Percentiles rank a stretch among this genome's conserved stretches.
These are phyloP conservation scores for Trilocha varians DNA, from an alignment of 2,888 invertebrate genomes.

Conservation along the genomic window DNA sequence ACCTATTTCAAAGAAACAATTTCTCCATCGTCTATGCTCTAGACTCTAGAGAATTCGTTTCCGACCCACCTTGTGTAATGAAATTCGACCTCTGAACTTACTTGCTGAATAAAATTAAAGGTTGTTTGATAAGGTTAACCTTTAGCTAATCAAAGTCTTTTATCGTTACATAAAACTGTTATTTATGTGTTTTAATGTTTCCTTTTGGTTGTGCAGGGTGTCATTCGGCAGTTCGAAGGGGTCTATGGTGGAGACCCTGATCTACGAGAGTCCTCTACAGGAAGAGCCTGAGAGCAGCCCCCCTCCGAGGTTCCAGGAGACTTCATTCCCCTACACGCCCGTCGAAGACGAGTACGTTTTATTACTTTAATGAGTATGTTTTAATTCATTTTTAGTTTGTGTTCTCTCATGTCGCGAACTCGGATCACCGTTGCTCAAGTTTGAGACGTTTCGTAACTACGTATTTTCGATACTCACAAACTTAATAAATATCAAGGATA, in stretches of 20 bases:
- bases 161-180: not conserved
- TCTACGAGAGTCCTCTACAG: constrained; percentile 89
- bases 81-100: too few relatives aligned
- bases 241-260: constrained; percentile 94
- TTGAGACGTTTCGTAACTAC: not conserved
- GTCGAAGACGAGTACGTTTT: constrained; percentile 74
- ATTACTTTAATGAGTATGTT: constrained; percentile 55
- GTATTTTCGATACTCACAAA: too few relatives aligned
- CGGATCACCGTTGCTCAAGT: not conserved
- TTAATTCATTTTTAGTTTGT: constrained; percentile 39
- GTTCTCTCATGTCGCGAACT: constrained; percentile 7
- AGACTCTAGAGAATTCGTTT: too few relatives aligned
- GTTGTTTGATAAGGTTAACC: too few relatives aligned
- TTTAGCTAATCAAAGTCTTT: not conserved
- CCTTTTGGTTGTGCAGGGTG: constrained; percentile 74
- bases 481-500: too few relatives aligned
- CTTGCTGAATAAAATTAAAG: too few relatives aligned
- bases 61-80: too few relatives aligned
- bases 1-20: too few relatives aligned
- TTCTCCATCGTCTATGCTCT: too few relatives aligned
- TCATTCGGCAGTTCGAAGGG: constrained; percentile 95
- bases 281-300: constrained; percentile 85
- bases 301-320: constrained; percentile 60
- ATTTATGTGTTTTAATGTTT: not conserved
- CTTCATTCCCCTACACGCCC: constrained; percentile 62